Base-by-base conservation (phyloP, 2,888 invertebrate genomes). In the Zygaena filipendulae region DNA sequence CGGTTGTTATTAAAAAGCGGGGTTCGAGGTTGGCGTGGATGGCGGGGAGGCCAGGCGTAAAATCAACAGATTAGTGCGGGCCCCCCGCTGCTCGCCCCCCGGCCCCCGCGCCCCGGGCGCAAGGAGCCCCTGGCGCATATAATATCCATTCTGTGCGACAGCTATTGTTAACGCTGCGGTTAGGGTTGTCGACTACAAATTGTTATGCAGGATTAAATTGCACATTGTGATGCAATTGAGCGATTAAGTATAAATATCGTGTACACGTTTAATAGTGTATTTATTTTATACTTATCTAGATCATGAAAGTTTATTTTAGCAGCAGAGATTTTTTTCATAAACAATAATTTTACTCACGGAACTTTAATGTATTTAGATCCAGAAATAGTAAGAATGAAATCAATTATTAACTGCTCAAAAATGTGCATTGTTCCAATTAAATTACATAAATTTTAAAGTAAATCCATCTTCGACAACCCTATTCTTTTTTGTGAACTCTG, bases 21-120 rank as follows among this genome's bases (percentile, higher is more conserved):
- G 66, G 59, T 59, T 58, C 46, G 49, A 43, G 39, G 54, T 48
- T 43, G 46, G 51, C 52, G 52, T n/a, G n/a, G 52, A 56, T 59
- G 54, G 43, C 39, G 35, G 42, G 59, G 59, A 50, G 55, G 59
- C 59, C 49, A 60, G 68, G 74, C 72, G 75, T 72, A 75, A 75
- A 77, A 77, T 77, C 75, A 75, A 75, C 77, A 77, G 77, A 79
- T 79, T 77, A 77, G 62, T 49, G 55, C 53, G 52, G 64, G 54
- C 49, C 62, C 70, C 72, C 61, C 45, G 51, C 46, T n/a, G n/a
- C n/a, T n/a, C n/a, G 44, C n/a, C 37, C 27, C 27, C 11, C 31
- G 49, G 43, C 52, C n/a, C n/a, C n/a, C 58, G 49, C 53, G 62
- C 63, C 52, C 40, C 42, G 47, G 45, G 53, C 52, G 48, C 36